Percentiles rank a stretch among this genome's conserved stretches.
Evolutionary conservation across 2,888 invertebrate species (phyloP).

Genomic region (Gerris lacustris): DNA sequence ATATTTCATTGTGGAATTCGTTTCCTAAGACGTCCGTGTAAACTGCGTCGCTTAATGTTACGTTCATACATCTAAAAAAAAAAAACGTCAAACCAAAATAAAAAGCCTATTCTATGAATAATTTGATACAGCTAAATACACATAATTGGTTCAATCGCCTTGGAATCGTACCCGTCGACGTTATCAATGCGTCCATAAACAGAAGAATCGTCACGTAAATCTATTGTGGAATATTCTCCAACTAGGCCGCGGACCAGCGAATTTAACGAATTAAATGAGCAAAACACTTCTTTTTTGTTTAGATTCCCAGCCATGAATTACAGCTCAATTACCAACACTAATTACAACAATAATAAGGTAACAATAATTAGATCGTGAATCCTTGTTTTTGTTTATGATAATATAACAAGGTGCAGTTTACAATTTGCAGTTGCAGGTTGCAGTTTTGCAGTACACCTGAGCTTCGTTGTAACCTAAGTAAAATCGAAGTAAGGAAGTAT

Average conservation of each 20-base stretch:
- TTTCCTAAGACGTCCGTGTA: conserved; percentile 51
- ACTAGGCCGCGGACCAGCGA: conserved; percentile 50
- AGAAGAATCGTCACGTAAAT: conserved; percentile 52
- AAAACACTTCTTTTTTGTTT: conserved; percentile 34
- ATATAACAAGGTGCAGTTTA: no score
- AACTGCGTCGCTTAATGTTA: conserved; percentile 49
- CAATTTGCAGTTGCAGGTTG: no score
- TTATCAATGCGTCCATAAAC: conserved; percentile 48
- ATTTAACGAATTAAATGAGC: conserved; percentile 48
- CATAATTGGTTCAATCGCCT: conserved; percentile 8
- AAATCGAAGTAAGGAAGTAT: no score
- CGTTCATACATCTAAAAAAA: conserved; percentile 49
- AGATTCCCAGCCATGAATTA: conserved; percentile 9
- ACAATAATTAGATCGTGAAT: no score
- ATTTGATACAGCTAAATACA: neutral
- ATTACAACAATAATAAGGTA: no score
- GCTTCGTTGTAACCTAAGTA: no score
- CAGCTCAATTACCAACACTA: no score
- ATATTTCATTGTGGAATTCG: conserved; percentile 47
- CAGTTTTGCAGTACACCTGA: no score
- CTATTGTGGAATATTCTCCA: conserved; percentile 48
- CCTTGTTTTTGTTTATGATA: no score
- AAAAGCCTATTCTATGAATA: neutral
- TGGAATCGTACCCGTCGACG: conserved; percentile 47
- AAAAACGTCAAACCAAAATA: neutral